Percentiles rank a stretch among this genome's conserved stretches.
phyloP scores from a whole-genome alignment of 2,113 vertebrate species.

The Amazona guildingii region DNA sequence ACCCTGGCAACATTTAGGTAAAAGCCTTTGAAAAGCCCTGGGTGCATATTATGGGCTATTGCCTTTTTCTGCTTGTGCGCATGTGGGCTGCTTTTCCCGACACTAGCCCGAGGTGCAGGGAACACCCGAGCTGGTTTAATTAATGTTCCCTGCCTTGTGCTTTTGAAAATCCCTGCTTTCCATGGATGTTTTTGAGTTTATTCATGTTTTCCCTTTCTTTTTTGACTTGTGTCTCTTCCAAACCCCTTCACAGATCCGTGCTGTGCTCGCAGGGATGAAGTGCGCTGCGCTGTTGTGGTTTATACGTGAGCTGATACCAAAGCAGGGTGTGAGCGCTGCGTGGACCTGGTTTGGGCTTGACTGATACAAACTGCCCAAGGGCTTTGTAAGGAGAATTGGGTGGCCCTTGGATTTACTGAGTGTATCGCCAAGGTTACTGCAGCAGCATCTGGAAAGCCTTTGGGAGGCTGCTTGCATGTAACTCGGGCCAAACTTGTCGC shows the following conservation, averaged over 20 bases:
- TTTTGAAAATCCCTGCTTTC: not conserved
- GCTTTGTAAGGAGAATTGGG: not conserved
- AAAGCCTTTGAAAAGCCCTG: not conserved
- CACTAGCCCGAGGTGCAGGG: slow-evolving; percentile 15
- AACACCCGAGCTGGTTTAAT: not conserved
- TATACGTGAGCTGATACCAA: fast-evolving
- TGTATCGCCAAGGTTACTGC: fast-evolving
- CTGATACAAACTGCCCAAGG: fast-evolving
- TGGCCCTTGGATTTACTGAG: not conserved
- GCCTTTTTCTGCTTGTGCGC: not conserved
- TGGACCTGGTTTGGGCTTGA: not conserved
- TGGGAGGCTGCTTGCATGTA: not conserved
- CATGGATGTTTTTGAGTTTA: fast-evolving
- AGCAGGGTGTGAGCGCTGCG: not conserved
- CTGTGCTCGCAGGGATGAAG: not conserved
- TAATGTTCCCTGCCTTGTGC: not conserved
- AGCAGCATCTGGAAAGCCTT: not conserved
- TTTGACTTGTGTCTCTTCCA: not conserved
- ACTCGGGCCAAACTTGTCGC: not conserved
- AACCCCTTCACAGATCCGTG: fast-evolving
- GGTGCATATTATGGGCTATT: slow-evolving; percentile 58
- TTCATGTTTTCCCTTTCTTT: not conserved
- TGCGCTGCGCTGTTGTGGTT: not conserved
- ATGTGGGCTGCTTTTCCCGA: not conserved
- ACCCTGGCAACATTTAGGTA: slow-evolving; percentile 64